Evolutionary conservation across 2,113 vertebrate species (phyloP).

Genomic region (Tringa solitaria): DNA sequence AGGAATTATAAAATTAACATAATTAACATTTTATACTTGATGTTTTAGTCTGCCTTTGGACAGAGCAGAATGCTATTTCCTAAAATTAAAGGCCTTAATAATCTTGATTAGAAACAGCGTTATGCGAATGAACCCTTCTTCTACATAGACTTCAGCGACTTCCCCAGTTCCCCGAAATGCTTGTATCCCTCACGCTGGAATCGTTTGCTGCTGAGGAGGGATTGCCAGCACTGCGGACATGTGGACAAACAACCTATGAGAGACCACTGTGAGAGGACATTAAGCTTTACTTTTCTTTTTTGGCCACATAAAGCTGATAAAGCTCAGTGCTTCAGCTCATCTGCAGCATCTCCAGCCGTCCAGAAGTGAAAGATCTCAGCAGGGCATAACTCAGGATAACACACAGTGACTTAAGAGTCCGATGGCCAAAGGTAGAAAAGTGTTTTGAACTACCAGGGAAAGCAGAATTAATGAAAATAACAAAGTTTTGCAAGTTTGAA

Average conservation of each 20-base stretch:
- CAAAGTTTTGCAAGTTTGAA: not conserved
- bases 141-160: not conserved
- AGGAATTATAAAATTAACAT: constrained; percentile 2
- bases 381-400: not conserved
- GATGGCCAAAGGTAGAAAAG: not conserved
- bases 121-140: not conserved
- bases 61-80: not conserved
- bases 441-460: not conserved
- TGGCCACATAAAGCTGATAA: not conserved
- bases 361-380: not conserved
- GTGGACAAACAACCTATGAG: not conserved
- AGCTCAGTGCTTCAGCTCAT: not conserved
- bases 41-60: not conserved
- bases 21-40: constrained; percentile 5
- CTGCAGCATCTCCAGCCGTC: not conserved
- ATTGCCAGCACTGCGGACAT: not conserved
- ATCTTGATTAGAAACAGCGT: not conserved
- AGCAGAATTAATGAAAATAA: not conserved
- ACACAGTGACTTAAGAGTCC: not conserved
- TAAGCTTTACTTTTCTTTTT: not conserved
- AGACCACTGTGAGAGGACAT: not conserved
- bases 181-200: not conserved
- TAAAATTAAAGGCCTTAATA: constrained; percentile 7
- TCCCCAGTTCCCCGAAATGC: not conserved
- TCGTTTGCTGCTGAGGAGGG: not conserved